Evolutionary conservation across 2,113 vertebrate species (phyloP).

Genomic region (Colaptes auratus): DNA sequence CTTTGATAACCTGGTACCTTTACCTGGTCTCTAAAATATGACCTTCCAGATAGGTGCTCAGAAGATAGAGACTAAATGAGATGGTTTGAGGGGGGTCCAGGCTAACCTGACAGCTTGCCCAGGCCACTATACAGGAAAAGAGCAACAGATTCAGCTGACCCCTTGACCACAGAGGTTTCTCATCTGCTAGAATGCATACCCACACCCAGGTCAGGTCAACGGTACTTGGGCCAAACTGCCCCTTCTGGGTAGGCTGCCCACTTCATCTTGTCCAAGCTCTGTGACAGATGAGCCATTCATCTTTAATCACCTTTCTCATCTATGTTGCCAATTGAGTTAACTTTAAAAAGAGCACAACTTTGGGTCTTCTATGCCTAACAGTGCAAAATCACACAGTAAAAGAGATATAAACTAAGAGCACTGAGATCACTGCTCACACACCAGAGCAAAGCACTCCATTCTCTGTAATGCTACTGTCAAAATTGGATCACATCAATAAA

Average conservation of each 20-base stretch:
- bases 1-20: background rate
- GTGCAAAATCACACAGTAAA: background rate
- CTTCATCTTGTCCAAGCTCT: background rate
- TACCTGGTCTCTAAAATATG: fast-evolving
- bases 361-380: fast-evolving
- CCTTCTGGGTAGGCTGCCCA: background rate
- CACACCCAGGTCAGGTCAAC: background rate
- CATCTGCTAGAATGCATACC: background rate
- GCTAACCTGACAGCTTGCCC: background rate
- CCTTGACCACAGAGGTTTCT: background rate
- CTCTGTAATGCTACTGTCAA: background rate
- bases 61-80: background rate
- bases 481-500: background rate
- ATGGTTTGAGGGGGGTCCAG: background rate
- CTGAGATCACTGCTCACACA: background rate
- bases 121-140: background rate
- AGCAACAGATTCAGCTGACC: background rate
- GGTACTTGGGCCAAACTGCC: fast-evolving
- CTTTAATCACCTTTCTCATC: background rate
- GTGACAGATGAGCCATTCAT: background rate
- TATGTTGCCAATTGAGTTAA: background rate
- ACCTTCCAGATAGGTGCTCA: background rate
- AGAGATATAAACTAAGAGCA: background rate
- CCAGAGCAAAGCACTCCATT: background rate
- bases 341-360: background rate